Percentiles rank a stretch among this genome's conserved stretches.
Conservation (phyloP, 2,888 invertebrate species). For the Lucinisca nassula region DNA sequence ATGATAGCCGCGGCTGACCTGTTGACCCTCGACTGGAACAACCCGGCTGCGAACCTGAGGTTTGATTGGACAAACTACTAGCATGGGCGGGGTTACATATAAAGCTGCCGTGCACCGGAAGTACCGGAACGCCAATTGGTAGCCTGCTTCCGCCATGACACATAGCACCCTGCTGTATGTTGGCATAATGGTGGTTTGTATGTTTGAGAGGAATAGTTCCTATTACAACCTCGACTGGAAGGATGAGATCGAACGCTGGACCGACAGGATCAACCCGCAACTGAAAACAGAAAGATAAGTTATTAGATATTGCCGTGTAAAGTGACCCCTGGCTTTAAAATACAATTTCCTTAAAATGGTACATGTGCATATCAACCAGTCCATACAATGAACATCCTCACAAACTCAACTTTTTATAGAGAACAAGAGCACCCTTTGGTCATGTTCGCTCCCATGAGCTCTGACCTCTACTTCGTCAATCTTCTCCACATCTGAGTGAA, state of each 20-base stretch:
- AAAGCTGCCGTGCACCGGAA: constrained; percentile 57
- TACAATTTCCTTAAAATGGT: no score
- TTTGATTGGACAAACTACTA: constrained; percentile 32
- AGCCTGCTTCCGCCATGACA: constrained; percentile 5
- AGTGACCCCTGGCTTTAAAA: no score
- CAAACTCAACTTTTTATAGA: no score
- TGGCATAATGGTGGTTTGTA: constrained; percentile 55
- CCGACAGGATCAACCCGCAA: constrained; percentile 82
- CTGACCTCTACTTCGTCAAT: no score
- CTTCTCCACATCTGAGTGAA: no score
- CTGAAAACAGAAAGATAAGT: no score
- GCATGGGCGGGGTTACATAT: constrained; percentile 57
- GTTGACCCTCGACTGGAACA: not conserved
- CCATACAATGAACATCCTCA: no score
- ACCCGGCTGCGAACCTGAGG: constrained; percentile 1
- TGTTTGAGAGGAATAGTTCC: constrained; percentile 79
- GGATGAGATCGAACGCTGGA: constrained; percentile 80
- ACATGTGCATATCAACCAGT: no score
- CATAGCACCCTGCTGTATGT: constrained; percentile 1
- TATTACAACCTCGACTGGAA: constrained; percentile 83
- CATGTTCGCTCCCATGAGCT: no score
- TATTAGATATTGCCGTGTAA: no score
- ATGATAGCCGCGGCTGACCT: constrained; percentile 33
- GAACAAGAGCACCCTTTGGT: no score
- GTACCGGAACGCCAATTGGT: constrained; percentile 57